Base-by-base conservation (phyloP, 2,113 vertebrate genomes). In the Salvelinus fontinalis region DNA sequence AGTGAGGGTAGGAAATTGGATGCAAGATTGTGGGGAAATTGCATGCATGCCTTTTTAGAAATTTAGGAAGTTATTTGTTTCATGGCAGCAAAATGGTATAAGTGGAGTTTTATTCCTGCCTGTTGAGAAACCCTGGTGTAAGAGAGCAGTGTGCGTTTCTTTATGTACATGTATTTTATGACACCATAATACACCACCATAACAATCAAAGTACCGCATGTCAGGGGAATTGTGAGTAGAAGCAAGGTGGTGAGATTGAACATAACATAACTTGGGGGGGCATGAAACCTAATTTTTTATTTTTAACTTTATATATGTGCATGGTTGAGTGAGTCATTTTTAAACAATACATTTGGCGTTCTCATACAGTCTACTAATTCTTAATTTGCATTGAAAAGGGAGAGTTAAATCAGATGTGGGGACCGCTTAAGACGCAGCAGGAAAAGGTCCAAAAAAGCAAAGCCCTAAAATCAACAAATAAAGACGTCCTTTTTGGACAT, bases 341-440 rank as follows among this genome's bases (percentile, higher is more conserved):
- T 68, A 68, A 68, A 27, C 18, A 34, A 34, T 68, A 34, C 31
- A 29, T 67, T 27, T 66, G 24, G 22, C 29, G 12, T 48, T 70
- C n/a, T 70, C 44, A 48, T 49, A 20, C 72, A 66, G 48, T 49
- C 73, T 68, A 68, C 82, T 89, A 88, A 89, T 82, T 91, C 83
- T 89, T 78, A 84, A 91, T 86, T 90, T 89, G 90, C 89, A 91
- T 92, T 91, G 80, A 91, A 90, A 92, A 92, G 90, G 89, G 87
- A 88, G 91, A 89, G 87, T 84, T 90, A 79, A 88, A 86, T 87
- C 89, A 90, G 83, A 91, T 88, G 86, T 89, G 86, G 88, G 86
- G 84, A 89, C 83, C 89, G 85, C 79, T 85, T 90, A 88, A 88
- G 90, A 91, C 88, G 89, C 86, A 85, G 81, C 90, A 88, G 88